Base-by-base conservation (phyloP, 2,888 invertebrate genomes). In the Odontothrips loti region DNA sequence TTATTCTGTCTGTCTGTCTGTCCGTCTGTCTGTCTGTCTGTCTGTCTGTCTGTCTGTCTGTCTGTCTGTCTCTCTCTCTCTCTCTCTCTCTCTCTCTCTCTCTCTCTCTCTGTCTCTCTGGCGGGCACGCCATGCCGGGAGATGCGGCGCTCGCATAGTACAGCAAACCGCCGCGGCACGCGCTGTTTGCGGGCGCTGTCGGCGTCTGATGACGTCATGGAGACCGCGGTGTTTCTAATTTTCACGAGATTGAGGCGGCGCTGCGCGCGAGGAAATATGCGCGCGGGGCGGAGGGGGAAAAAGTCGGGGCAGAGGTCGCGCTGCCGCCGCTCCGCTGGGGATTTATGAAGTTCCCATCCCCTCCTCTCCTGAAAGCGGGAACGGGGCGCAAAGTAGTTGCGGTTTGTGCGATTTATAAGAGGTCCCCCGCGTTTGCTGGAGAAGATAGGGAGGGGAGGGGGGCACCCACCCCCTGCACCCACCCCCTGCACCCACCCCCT, bases 321-420 rank as follows among this genome's bases (percentile, higher is more conserved):
- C 51, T 51, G 51, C 51, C 17, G 51, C 17, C 17, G 51, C 58
- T 17, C 58, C 11, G 58, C 34, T 58, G 20, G 20, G 15, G 15
- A 58, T 58, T 58, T 58, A 58, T 58, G 58, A 58, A 58, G 58
- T 58, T 58, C 58, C 58, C 58, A 43, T 43, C 34, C 34, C 6
- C 34, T 43, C 34, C 34, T 6, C 34, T 2, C 34, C 17, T 58
- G 58, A 58, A 58, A 58, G 58, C 20, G 17, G 58, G 58, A 58
- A 58, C 58, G 58, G 58, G 58, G 58, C 58, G 58, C 58, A 58
- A 58, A 58, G 58, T 58, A 58, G 58, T 58, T 58, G 58, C 58
- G 58, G 58, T 58, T 58, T 58, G 58, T 58, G 58, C 58, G 20
- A 58, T 58, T 58, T 58, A 58, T 58, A 58, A 58, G 58, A 58